Percentiles rank a stretch among this genome's conserved stretches.
Conservation (phyloP, 2,888 invertebrate species). For the Hofmannophila pseudospretella region DNA sequence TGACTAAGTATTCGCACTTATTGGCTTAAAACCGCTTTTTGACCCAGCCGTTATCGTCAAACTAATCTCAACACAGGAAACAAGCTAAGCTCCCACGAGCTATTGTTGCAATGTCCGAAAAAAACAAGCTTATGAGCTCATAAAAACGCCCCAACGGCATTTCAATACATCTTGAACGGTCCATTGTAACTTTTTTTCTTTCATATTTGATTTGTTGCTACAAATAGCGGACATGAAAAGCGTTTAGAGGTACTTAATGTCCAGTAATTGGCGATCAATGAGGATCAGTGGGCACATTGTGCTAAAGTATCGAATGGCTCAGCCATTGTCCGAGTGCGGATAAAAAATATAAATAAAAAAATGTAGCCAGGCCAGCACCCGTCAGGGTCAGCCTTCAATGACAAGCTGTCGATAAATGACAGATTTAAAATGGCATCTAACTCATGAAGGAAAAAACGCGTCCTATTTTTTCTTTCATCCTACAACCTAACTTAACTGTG, state of each 20-base stretch:
- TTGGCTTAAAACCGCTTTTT: slow-evolving; percentile 25
- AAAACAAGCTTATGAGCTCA: slow-evolving; percentile 50
- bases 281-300: slow-evolving; percentile 78
- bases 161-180: slow-evolving; percentile 63
- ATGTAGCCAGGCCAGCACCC: slow-evolving; percentile 46
- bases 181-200: slow-evolving; percentile 57
- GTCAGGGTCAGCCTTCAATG: slow-evolving; percentile 55
- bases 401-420: slow-evolving; percentile 54
- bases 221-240: slow-evolving; percentile 73
- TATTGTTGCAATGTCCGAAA: slow-evolving; percentile 51
- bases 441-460: too few species aligned
- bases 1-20: too few species aligned
- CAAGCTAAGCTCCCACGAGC: slow-evolving; percentile 39
- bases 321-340: slow-evolving; percentile 53
- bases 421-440: slow-evolving; percentile 36
- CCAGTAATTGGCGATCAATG: slow-evolving; percentile 78
- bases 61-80: slow-evolving; percentile 29
- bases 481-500: too few species aligned
- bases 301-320: slow-evolving; percentile 58
- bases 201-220: slow-evolving; percentile 72
- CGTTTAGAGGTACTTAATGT: slow-evolving; percentile 76
- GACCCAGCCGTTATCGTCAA: slow-evolving; percentile 33
- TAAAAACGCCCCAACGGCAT: slow-evolving; percentile 50
- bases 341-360: slow-evolving; percentile 53
- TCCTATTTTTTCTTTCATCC: too few species aligned